phyloP scores from a whole-genome alignment of 2,888 invertebrate species.

The Callyntrura sp. region DNA sequence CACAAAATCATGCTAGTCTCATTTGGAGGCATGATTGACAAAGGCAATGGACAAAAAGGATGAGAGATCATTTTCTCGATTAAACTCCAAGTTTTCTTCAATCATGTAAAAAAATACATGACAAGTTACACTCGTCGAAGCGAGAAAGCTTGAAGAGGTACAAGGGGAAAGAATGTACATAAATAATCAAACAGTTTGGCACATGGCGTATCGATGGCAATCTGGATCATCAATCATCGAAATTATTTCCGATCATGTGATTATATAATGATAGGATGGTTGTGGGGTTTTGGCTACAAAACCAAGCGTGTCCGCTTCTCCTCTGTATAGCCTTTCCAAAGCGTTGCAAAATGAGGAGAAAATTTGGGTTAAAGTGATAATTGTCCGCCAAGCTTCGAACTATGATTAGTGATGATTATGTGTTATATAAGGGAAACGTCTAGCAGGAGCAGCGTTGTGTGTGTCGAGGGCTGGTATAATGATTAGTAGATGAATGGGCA shows the following conservation, averaged over 20 bases:
- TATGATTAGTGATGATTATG: not conserved
- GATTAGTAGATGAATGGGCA: constrained; percentile 34
- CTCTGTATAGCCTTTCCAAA: not conserved
- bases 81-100: too few relatives aligned
- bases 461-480: not conserved
- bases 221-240: not conserved
- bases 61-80: too few relatives aligned
- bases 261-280: not conserved
- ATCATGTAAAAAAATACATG: too few relatives aligned
- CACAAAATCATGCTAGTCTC: too few relatives aligned
- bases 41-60: too few relatives aligned
- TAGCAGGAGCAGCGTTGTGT: not conserved
- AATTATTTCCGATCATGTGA: not conserved
- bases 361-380: constrained; percentile 20
- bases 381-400: constrained; percentile 3
- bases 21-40: too few relatives aligned
- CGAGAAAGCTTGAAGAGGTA: too few relatives aligned
- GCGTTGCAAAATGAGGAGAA: not conserved
- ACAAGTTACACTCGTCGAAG: too few relatives aligned
- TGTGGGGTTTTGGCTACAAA: not conserved
- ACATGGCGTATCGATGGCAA: too few relatives aligned
- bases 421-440: not conserved
- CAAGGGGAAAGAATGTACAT: too few relatives aligned
- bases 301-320: not conserved
- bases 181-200: too few relatives aligned